Percentiles rank a stretch among this genome's conserved stretches.
phyloP scores from a whole-genome alignment of 2,888 invertebrate genomes.

The Agriopis aurantiaria region DNA sequence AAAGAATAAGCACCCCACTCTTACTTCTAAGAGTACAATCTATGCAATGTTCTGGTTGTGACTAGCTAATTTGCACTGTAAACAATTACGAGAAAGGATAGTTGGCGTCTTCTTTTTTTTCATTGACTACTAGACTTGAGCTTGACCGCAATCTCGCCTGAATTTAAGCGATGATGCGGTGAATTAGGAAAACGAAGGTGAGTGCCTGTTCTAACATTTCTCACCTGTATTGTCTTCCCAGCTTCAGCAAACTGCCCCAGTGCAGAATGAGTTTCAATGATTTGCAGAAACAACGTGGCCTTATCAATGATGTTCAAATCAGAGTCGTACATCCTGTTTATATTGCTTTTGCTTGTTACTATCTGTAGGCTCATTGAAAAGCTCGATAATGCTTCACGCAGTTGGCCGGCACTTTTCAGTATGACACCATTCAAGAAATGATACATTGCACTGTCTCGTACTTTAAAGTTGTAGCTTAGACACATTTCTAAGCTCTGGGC shows the following conservation, averaged over 20 bases:
- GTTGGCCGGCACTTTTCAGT: slow-evolving; percentile 90
- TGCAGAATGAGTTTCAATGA: slow-evolving; percentile 91
- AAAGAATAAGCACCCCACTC: too few relatives aligned
- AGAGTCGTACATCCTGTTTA: slow-evolving; percentile 63
- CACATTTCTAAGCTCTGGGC: slow-evolving; percentile 95
- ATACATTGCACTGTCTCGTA: slow-evolving; percentile 96
- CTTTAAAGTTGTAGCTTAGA: slow-evolving; percentile 96
- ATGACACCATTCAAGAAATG: slow-evolving; percentile 95
- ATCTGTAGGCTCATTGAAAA: slow-evolving; percentile 91
- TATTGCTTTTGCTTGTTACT: slow-evolving; percentile 73
- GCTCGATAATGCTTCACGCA: slow-evolving; percentile 90
- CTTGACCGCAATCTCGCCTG: too few relatives aligned
- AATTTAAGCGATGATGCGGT: too few relatives aligned
- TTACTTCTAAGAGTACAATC: too few relatives aligned
- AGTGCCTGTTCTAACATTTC: not conserved
- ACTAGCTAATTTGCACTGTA: too few relatives aligned
- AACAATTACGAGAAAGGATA: too few relatives aligned
- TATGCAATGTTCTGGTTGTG: too few relatives aligned
- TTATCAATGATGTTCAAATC: slow-evolving; percentile 90
- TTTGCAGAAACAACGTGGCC: slow-evolving; percentile 94
- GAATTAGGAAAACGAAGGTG: too few relatives aligned
- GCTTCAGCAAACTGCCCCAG: slow-evolving; percentile 92
- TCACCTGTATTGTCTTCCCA: slow-evolving; percentile 91
- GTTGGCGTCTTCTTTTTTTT: too few relatives aligned
- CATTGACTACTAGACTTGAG: too few relatives aligned